phyloP scores from a whole-genome alignment of 2,113 vertebrate species.

The Bothrops jararaca region DNA sequence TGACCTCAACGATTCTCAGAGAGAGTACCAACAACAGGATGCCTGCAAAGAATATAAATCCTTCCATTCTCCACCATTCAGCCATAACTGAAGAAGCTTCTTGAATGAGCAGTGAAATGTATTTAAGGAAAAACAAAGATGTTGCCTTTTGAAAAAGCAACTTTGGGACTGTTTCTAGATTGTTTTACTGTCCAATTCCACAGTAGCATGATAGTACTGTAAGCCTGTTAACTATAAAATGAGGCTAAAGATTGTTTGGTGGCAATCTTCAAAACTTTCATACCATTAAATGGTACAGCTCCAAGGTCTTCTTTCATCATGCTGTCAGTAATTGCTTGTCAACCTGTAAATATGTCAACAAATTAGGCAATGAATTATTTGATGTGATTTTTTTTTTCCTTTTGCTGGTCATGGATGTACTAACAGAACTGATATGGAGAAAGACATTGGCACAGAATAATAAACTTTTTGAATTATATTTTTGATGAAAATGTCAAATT shows the following conservation, averaged over 20 bases:
- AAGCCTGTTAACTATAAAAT: background rate
- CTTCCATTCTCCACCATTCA: background rate
- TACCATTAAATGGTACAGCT: background rate
- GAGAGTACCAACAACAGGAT: background rate
- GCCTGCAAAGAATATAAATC: background rate
- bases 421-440: background rate
- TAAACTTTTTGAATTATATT: background rate
- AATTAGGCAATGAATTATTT: background rate
- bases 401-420: background rate
- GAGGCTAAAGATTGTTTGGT: background rate
- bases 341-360: background rate
- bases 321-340: background rate
- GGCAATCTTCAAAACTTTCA: background rate
- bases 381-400: background rate
- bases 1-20: background rate
- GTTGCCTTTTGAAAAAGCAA: background rate
- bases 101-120: background rate
- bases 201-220: background rate
- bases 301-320: background rate
- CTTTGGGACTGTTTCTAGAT: background rate
- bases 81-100: background rate
- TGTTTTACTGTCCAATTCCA: background rate
- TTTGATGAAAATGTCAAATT: background rate
- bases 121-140: background rate
- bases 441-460: background rate